Evolutionary conservation across 1,140 invertebrate species (phyloP).

Genomic region (Heliothis subflexa): DNA sequence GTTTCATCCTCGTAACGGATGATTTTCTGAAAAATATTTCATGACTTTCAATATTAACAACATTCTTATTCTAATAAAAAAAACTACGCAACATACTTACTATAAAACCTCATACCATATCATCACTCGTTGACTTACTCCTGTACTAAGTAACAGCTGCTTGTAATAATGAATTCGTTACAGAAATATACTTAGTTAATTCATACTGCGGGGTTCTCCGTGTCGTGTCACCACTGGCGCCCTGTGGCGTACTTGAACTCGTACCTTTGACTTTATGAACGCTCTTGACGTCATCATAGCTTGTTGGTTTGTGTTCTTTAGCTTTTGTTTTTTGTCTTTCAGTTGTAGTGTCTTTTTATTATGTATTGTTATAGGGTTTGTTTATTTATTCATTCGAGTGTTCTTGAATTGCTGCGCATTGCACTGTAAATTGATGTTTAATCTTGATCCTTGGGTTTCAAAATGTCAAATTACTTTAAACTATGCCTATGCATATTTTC

Average conservation of each 20-base stretch:
- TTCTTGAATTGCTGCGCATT: no score
- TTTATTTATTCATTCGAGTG: no score
- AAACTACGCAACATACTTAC: neutral
- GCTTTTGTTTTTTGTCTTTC: neutral
- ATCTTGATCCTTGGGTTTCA: no score
- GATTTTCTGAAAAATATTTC: no score
- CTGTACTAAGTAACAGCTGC: neutral
- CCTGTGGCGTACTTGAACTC: conserved; percentile 59
- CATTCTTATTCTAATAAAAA: neutral
- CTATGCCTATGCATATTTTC: no score
- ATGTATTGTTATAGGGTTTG: neutral
- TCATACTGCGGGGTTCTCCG: conserved; percentile 48
- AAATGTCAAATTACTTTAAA: no score
- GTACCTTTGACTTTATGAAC: conserved; percentile 54
- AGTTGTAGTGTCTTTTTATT: neutral
- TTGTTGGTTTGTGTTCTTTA: neutral
- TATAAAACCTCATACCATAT: neutral
- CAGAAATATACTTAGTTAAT: conserved; percentile 55
- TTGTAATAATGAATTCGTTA: conserved; percentile 67
- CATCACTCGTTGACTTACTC: conserved; percentile 34
- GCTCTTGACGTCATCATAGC: conserved; percentile 27
- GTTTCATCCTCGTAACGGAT: no score
- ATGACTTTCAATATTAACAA: no score
- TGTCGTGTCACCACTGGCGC: conserved; percentile 55
- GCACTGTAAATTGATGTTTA: no score